phyloP scores from a whole-genome alignment of 1,140 invertebrate species.

The Drosophila kepulauana region DNA sequence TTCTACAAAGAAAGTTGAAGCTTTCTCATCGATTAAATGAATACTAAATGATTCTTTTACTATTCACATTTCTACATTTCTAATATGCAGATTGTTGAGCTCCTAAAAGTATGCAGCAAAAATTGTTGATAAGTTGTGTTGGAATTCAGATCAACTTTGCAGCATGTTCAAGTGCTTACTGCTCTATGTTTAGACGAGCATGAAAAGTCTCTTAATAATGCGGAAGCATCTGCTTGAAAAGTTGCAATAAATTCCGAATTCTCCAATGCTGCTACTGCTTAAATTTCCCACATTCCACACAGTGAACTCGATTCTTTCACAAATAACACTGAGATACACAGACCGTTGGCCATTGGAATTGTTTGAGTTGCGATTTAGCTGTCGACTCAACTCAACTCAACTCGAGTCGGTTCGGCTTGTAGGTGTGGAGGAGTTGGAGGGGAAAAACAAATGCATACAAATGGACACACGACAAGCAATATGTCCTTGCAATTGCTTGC shows the following conservation, averaged over 20 bases:
- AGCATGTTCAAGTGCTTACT: not conserved
- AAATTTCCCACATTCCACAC: not conserved
- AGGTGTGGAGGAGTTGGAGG: conserved; percentile 30
- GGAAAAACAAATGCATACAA: conserved; percentile 37
- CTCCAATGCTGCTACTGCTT: not conserved
- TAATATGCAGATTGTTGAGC: not conserved
- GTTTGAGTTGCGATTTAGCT: conserved; percentile 73
- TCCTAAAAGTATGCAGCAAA: not conserved
- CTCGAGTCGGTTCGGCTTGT: conserved; percentile 22
- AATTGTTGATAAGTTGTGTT: not conserved
- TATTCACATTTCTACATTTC: not conserved
- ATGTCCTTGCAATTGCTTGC: conserved; percentile 30
- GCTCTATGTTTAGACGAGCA: not conserved
- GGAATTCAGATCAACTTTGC: not conserved
- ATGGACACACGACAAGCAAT: conserved; percentile 4
- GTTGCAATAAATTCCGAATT: conserved; percentile 10
- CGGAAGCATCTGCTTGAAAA: conserved; percentile 2
- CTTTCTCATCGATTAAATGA: no score
- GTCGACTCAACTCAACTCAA: conserved; percentile 40
- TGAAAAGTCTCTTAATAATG: conserved; percentile 8
- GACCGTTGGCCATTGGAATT: conserved; percentile 36
- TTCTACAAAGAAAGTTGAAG: not conserved
- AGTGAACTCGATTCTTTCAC: not conserved
- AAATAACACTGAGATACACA: conserved; percentile 14
- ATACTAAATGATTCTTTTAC: not conserved